phyloP scores from a whole-genome alignment of 2,888 invertebrate genomes.

The Patella pellucida region DNA sequence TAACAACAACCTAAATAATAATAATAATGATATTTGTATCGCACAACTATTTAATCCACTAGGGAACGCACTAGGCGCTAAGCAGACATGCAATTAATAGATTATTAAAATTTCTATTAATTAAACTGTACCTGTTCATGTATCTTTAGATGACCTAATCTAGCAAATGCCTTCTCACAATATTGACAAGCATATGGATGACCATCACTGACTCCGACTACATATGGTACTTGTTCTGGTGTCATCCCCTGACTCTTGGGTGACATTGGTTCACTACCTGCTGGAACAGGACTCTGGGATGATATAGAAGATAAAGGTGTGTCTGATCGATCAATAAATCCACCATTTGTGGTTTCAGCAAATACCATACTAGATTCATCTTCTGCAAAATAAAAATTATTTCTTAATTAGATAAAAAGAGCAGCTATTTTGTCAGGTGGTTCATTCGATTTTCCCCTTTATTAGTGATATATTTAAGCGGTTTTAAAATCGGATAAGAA shows the following conservation, averaged over 20 bases:
- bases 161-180: constrained; percentile 91
- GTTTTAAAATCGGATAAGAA: no score
- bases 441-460: no score
- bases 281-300: constrained; percentile 12
- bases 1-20: not conserved
- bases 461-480: no score
- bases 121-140: constrained; percentile 85
- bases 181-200: constrained; percentile 92
- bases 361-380: constrained; percentile 25
- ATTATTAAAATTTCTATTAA: not conserved
- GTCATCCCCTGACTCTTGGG: constrained; percentile 38
- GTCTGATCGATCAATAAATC: constrained; percentile 17
- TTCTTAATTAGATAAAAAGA: no score
- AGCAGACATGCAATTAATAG: not conserved
- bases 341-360: constrained; percentile 16
- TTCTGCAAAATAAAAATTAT: constrained; percentile 8
- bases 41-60: no score
- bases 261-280: constrained; percentile 36
- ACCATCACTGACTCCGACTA: constrained; percentile 80
- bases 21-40: no score
- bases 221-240: constrained; percentile 75
- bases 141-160: constrained; percentile 88
- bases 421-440: no score
- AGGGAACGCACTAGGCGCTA: no score
- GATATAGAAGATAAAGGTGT: constrained; percentile 31